phyloP scores from a whole-genome alignment of 2,888 invertebrate genomes.

The Schizotus pectinicornis region DNA sequence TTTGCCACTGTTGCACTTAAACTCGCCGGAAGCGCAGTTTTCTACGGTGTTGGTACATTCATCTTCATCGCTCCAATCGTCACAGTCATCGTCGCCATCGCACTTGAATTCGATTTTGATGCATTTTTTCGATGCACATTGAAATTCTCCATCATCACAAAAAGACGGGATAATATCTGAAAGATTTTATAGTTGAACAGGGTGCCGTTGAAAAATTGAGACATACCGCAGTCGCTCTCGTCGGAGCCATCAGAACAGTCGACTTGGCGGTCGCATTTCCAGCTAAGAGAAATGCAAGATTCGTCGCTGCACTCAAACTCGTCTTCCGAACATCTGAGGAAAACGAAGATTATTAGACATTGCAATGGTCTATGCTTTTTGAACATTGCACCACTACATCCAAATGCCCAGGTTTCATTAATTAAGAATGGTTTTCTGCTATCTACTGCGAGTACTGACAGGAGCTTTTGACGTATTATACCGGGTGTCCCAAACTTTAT shows the following conservation, averaged over 20 bases:
- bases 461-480: no score
- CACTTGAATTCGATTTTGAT: constrained; percentile 78
- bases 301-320: constrained; percentile 78
- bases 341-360: background rate
- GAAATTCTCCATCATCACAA: constrained; percentile 77
- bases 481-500: no score
- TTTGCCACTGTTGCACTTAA: constrained; percentile 78
- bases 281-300: constrained; percentile 74
- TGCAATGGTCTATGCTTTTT: background rate
- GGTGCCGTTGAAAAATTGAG: background rate
- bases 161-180: constrained; percentile 62
- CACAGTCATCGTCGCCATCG: constrained; percentile 87
- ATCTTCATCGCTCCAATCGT: constrained; percentile 87
- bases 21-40: constrained; percentile 73
- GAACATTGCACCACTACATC: background rate
- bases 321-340: constrained; percentile 69
- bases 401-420: no score
- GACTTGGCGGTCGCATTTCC: constrained; percentile 76
- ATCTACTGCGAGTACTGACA: no score
- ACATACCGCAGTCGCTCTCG: constrained; percentile 73
- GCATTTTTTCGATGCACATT: constrained; percentile 75
- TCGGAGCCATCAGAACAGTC: constrained; percentile 81
- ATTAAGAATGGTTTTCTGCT: no score
- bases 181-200: constrained; percentile 18
- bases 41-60: constrained; percentile 71